Base-by-base conservation (phyloP, 2,797 vertebrate species). In the Sebastiscus albofasciatus region DNA sequence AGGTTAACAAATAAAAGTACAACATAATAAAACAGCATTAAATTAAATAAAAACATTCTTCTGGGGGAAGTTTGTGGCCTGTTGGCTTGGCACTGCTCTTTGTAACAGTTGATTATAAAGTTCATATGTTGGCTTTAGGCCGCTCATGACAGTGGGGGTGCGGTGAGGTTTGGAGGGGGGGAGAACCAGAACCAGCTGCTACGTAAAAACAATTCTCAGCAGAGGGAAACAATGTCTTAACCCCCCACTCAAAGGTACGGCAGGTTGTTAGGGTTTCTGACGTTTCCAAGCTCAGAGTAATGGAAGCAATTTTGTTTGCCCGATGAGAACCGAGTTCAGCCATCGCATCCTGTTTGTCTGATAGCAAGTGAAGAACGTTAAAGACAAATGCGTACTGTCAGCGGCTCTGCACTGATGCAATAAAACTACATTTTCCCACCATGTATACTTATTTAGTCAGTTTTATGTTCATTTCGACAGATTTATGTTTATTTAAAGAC, bases 121-220 rank as follows among this genome's bases (percentile, higher is more conserved):
- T 87, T 89, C 85, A 90, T 87, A 87, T 89, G 86, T 77, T 86
- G 76, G 82, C 81, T 88, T 84, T 80, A 84, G 91, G 93, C 90
- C 79, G 83, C 87, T 92, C 78, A 75, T 90, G 89, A 83, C 79
- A 62, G 71, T 67, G 80, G 71, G 87, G 76, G 77, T 14, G 75
- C 2, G 26, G 80, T 62, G 82, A 79, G 73, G 55, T 80, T 84
- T 14, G 1, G 58, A 36, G n/a, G 18, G 60, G 78, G 60, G 70
- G 59, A 79, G 88, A 89, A 88, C 67, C 86, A 93, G 84, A 92
- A 94, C 90, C 90, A 91, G 92, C 93, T 92, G 91, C 90, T 90
- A 79, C 2, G 77, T 85, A 84, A 92, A 93, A 91, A 89, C 84
- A 91, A 87, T 92, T 89, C 79, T 83, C 76, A 79, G 49, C 80